Percentiles rank a stretch among this genome's conserved stretches.
Evolutionary conservation across 2,797 vertebrate genomes (phyloP).

Genomic region (Urocyon cinereoargenteus): DNA sequence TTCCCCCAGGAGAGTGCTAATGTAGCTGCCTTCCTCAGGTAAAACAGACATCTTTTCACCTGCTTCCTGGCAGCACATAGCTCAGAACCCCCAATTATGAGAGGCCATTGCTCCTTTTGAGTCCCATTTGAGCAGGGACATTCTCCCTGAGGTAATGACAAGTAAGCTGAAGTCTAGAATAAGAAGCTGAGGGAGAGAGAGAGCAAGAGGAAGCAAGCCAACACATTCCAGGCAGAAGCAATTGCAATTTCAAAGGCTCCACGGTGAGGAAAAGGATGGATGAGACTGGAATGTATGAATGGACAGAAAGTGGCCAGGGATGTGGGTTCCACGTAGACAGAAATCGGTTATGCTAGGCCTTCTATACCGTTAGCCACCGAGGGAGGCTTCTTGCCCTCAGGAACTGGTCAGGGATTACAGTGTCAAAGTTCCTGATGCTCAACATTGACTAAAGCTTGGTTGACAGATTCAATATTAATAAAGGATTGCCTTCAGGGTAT

Average conservation of each 20-base stretch:
- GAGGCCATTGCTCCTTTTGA: neutral
- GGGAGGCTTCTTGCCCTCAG: neutral
- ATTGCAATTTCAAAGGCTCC: neutral
- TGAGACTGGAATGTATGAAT: neutral
- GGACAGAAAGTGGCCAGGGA: neutral
- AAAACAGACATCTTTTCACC: neutral
- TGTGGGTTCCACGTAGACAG: neutral
- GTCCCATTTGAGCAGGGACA: neutral
- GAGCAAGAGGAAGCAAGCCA: neutral
- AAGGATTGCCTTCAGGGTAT: slow-evolving; percentile 17
- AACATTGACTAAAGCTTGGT: slow-evolving; percentile 1
- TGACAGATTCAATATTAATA: slow-evolving; percentile 71
- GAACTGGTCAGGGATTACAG: neutral
- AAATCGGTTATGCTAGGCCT: neutral
- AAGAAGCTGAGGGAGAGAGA: neutral
- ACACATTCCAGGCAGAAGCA: neutral
- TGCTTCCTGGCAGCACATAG: neutral
- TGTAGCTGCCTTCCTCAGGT: neutral
- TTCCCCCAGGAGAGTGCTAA: neutral
- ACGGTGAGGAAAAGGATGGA: neutral
- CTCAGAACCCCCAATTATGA: neutral
- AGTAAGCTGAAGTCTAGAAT: neutral
- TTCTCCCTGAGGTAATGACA: neutral
- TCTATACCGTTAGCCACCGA: neutral
- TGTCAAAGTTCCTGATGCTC: slow-evolving; percentile 54